Conservation (phyloP, 2,797 vertebrate genomes). For the Ceyx erithaca region DNA sequence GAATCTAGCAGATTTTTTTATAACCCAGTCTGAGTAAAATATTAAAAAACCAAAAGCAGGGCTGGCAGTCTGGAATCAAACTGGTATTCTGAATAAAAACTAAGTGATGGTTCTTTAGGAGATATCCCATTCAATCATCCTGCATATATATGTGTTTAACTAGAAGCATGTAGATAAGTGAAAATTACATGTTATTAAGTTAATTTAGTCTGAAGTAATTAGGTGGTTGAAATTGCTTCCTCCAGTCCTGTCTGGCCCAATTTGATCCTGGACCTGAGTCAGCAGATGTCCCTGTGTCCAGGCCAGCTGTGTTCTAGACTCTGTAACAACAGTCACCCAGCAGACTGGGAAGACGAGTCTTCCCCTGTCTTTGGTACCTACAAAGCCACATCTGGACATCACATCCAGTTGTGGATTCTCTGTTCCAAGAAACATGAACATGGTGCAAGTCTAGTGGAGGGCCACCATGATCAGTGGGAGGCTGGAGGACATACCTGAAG, state of each 20-base stretch:
- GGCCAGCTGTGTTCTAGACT: not conserved
- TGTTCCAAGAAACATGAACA: not conserved
- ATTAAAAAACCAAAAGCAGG: not conserved
- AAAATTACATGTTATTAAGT: not conserved
- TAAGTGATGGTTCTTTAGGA: not conserved
- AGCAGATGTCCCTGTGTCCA: not conserved
- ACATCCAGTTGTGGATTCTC: not conserved
- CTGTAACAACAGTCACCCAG: not conserved
- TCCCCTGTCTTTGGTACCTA: not conserved
- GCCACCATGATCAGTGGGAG: not conserved
- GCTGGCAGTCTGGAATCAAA: not conserved
- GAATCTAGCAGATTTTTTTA: not conserved
- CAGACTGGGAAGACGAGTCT: not conserved
- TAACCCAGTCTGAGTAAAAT: not conserved
- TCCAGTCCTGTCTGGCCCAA: not conserved
- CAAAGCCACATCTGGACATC: not conserved
- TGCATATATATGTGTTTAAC: not conserved
- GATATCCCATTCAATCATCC: fast-evolving
- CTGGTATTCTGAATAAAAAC: not conserved
- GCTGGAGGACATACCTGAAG: not conserved
- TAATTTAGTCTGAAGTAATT: not conserved
- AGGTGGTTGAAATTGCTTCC: not conserved
- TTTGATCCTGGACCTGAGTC: not conserved
- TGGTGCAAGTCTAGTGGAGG: not conserved
- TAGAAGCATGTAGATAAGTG: not conserved